Percentiles rank a stretch among this genome's conserved stretches.
Conservation (phyloP, 2,797 vertebrate species). For the Pangasius sanitwongsei region DNA sequence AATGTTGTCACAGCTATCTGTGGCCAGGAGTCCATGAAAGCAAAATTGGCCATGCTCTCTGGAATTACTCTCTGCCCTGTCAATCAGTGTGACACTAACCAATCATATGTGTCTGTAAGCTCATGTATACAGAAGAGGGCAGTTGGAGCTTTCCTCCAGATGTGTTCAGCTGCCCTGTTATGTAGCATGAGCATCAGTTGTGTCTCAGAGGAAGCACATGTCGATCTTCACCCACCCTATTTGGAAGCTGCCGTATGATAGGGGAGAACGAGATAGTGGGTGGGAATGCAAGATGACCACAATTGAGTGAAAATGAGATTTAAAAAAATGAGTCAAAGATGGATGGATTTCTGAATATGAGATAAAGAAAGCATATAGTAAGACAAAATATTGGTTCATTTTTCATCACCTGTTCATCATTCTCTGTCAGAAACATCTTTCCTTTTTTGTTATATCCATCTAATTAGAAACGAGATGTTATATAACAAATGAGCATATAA, state of each 20-base stretch:
- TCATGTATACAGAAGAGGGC: background rate
- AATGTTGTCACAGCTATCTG: background rate
- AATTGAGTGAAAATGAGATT: background rate
- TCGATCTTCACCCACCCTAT: background rate
- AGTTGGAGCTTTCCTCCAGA: background rate
- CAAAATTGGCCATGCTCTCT: background rate
- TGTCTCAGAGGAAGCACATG: background rate
- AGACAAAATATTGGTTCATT: background rate
- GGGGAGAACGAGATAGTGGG: background rate
- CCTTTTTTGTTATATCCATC: background rate
- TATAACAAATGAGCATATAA: background rate
- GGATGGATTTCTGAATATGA: background rate
- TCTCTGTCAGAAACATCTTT: constrained; percentile 2
- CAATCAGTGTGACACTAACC: background rate
- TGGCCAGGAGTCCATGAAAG: background rate
- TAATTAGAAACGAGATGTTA: background rate
- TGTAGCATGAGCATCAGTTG: background rate
- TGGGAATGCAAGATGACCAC: background rate
- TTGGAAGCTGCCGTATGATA: background rate
- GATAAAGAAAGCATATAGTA: background rate
- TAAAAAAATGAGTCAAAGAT: background rate
- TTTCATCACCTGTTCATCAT: background rate
- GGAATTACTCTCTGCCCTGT: background rate
- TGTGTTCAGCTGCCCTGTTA: background rate
- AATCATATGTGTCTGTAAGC: background rate